Evolutionary conservation across 2,113 vertebrate species (phyloP).

Genomic region (Jaculus jaculus): DNA sequence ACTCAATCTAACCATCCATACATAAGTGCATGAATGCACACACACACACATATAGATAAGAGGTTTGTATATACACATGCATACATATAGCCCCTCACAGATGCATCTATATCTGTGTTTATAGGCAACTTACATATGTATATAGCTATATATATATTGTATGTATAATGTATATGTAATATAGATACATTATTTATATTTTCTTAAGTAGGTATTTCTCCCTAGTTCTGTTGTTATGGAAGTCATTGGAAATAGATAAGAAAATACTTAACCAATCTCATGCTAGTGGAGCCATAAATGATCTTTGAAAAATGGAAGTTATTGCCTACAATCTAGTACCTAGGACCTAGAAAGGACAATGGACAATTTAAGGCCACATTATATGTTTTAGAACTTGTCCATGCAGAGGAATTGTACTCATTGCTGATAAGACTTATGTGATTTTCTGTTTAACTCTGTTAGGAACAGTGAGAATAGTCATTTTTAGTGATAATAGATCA

Average conservation of each 20-base stretch:
- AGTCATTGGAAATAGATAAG: conserved; percentile 39
- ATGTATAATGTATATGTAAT: accelerated
- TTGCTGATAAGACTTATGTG: background rate
- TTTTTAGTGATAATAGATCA: conserved; percentile 49
- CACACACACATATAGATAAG: background rate
- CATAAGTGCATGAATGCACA: background rate
- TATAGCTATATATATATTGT: background rate
- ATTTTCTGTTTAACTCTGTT: background rate
- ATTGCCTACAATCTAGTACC: conserved; percentile 6
- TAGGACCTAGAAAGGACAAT: conserved; percentile 56
- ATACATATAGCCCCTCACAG: background rate
- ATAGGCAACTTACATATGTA: background rate
- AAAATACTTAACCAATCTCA: conserved; percentile 45
- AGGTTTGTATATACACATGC: background rate
- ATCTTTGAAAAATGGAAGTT: conserved; percentile 59
- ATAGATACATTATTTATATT: background rate
- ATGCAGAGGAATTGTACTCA: conserved; percentile 10
- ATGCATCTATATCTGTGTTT: background rate
- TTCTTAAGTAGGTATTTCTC: background rate
- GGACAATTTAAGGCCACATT: conserved; percentile 43
- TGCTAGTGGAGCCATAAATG: conserved; percentile 13
- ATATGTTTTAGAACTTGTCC: conserved; percentile 41
- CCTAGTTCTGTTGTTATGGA: conserved; percentile 4
- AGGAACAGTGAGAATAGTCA: background rate
- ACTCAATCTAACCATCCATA: background rate